phyloP scores from a whole-genome alignment of 2,888 invertebrate genomes.

The Aporophyla lueneburgensis region DNA sequence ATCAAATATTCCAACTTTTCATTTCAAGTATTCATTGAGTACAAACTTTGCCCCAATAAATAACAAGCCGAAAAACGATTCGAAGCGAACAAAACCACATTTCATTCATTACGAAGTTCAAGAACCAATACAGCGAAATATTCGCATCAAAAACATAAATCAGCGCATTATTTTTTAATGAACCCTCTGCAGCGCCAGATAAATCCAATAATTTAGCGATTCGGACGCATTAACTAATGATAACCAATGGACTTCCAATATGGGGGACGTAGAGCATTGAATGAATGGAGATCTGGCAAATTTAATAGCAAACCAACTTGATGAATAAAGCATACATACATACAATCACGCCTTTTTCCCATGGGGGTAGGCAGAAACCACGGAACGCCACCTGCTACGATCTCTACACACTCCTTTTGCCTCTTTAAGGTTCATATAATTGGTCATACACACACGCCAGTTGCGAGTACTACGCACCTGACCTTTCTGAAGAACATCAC shows the following conservation, averaged over 20 bases:
- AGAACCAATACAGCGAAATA: slow-evolving; percentile 51
- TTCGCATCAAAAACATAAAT: slow-evolving; percentile 50
- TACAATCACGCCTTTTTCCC: too few relatives aligned
- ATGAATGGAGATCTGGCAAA: neutral
- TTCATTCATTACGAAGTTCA: slow-evolving; percentile 53
- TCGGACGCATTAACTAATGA: slow-evolving; percentile 54
- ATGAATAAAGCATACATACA: too few relatives aligned
- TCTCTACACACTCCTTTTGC: too few relatives aligned
- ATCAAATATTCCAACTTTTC: slow-evolving; percentile 32
- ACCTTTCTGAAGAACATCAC: too few relatives aligned
- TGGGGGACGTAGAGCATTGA: neutral
- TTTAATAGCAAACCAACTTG: neutral
- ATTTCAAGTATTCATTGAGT: slow-evolving; percentile 52
- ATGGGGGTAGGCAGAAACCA: too few relatives aligned
- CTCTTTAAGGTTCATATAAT: too few relatives aligned
- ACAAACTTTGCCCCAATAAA: slow-evolving; percentile 44
- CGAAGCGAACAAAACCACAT: slow-evolving; percentile 54
- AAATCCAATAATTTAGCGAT: slow-evolving; percentile 61
- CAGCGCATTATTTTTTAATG: slow-evolving; percentile 64
- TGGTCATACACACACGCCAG: too few relatives aligned
- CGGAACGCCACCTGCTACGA: too few relatives aligned
- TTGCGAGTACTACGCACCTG: too few relatives aligned
- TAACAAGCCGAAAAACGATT: slow-evolving; percentile 37
- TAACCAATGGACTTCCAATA: slow-evolving; percentile 31
- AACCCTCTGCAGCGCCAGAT: slow-evolving; percentile 47